Base-by-base conservation (phyloP, 2,797 vertebrate genomes). In the Notolabrus celidotus region DNA sequence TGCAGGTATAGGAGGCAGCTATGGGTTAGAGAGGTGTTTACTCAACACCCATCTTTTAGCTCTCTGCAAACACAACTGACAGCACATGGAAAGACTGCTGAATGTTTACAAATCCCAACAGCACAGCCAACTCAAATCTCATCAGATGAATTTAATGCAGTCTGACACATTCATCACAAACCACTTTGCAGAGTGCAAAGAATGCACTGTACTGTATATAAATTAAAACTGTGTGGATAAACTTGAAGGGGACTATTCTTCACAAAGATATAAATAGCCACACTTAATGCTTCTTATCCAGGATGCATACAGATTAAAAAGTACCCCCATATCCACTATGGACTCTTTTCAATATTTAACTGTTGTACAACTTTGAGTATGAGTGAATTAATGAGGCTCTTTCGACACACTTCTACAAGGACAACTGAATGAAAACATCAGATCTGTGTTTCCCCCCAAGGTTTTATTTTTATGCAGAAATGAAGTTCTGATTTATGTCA, bases 111-210 rank as follows among this genome's bases (percentile, higher is more conserved):
- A 64, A 62, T 57, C 10, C 31, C 17, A 53, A 68, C 46, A 65
- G 25, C 74, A 51, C 63, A 64, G 38, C 16, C 27, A 50, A 58
- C 66, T 68, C 41, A 74, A 70, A 49, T 74, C 55, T 39, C 12
- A 5, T 65, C 50, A 50, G 54, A 58, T 51, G 67, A 76, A 76
- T 82, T 72, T 65, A 83, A 55, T 12, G 11, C 42, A 15, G 46
- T 38, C 67, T 60, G 62, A 78, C 71, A 65, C 50, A 45, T 77
- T 82, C 45, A 70, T 73, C 53, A 77, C 29, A 61, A 62, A 56
- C 15, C 41, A 67, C 58, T 80, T 73, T 25, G 56, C 43, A 53
- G 23, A 58, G 36, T 19, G 51, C 42, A 68, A 46, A 66, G 49
- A n/a, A 62, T 20, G 10, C 22, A 19, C 15, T 62, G 53, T 57